Evolutionary conservation across 2,113 vertebrate genomes (phyloP).

Genomic region (Tupaia tana): DNA sequence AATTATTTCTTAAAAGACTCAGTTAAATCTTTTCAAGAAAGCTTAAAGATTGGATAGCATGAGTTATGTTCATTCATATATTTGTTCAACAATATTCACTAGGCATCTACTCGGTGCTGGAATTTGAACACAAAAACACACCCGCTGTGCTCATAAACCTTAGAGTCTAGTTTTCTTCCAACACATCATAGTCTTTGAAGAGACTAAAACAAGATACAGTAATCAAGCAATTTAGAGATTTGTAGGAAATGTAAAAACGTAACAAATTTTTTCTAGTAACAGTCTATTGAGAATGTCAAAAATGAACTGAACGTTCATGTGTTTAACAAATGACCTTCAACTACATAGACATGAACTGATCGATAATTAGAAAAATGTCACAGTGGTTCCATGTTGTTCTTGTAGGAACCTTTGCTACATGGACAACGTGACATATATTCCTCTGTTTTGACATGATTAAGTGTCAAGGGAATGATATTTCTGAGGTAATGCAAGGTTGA

Average conservation of each 20-base stretch:
- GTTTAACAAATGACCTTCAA: constrained; percentile 66
- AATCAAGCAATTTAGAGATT: not conserved
- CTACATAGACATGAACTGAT: not conserved
- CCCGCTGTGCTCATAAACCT: not conserved
- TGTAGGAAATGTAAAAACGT: not conserved
- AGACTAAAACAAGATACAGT: not conserved
- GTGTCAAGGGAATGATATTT: constrained; percentile 30
- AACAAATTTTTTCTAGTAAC: not conserved
- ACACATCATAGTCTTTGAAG: not conserved
- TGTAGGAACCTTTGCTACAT: constrained; percentile 14
- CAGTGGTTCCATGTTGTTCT: not conserved
- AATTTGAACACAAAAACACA: not conserved
- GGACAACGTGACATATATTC: not conserved
- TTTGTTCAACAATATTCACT: not conserved
- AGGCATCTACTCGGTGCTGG: not conserved
- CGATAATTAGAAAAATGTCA: constrained; percentile 64
- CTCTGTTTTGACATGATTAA: constrained; percentile 51
- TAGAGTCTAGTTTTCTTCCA: not conserved
- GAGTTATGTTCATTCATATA: not conserved
- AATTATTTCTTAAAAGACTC: not conserved
- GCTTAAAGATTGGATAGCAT: not conserved
- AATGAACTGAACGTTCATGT: constrained; percentile 4
- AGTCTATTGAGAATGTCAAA: not conserved
- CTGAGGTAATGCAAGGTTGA: constrained; percentile 1
- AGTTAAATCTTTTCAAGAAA: not conserved